Evolutionary conservation across 2,888 invertebrate species (phyloP), one percentile per base, ranked within the genome.

Genomic region (Lithophane leautieri): DNA sequence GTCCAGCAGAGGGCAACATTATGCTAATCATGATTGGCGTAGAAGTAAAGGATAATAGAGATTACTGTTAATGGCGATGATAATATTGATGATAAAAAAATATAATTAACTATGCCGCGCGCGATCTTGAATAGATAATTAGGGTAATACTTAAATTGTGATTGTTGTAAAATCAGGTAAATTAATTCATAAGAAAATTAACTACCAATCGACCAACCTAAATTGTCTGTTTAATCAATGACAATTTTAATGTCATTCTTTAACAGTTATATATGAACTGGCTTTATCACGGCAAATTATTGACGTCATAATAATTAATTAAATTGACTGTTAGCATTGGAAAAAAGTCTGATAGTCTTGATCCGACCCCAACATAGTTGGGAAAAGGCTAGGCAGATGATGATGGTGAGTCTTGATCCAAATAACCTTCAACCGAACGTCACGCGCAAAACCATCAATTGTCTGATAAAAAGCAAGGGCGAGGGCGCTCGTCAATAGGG

Each of bases 391-490:
- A n/a, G n/a, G n/a, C n/a, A n/a, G n/a, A n/a, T n/a, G n/a, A n/a
- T n/a, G n/a, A n/a, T n/a, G n/a, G n/a, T n/a, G n/a, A 67, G 22
- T 50, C 50, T 50, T 50, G 50, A 50, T 50, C 50, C 22, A 63
- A 80, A 79, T 62, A 60, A 19, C 34, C 34, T 61, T 66, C 1
- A 60, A 67, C 52, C 50, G 65, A 72, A 40, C 44, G 28, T 14
- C 60, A 74, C 78, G 70, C 70, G 68, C 61, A 63, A 74, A 47
- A 77, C 66, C 68, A 44, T 75, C 60, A 78, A 78, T 69, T 68
- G 71, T 75, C 78, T 86, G 90, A 89, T 89, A 84, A 90, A 90
- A 90, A 90, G 81, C 90, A 90, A 90, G 88, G 90, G 78, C 90
- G 76, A 88, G 89, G 88, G 50, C 80, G 62, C 58, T 16, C 28